Percentiles rank a stretch among this genome's conserved stretches.
Evolutionary conservation across 1,140 invertebrate species (phyloP).

Genomic region (Philaenus spumarius): DNA sequence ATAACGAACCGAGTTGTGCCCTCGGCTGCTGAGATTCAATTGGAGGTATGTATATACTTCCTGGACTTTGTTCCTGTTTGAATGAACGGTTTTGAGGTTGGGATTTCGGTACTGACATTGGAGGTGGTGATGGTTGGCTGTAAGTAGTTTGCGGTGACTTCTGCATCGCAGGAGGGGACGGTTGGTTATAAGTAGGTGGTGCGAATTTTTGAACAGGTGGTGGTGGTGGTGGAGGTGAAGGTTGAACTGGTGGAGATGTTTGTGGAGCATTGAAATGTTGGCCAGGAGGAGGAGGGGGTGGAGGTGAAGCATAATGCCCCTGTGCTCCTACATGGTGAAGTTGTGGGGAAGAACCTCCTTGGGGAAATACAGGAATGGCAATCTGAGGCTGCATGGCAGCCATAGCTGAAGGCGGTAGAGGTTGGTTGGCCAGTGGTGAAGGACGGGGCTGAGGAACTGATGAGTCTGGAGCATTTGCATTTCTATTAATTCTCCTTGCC

Average conservation of each 20-base stretch:
- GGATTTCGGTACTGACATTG: constrained; percentile 2
- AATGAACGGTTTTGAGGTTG: constrained; percentile 17
- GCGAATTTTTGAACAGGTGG: constrained; percentile 20
- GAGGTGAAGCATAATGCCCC: constrained; percentile 30
- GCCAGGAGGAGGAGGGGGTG: constrained; percentile 39
- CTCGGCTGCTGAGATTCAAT: constrained; percentile 20
- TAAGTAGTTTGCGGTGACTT: constrained; percentile 1
- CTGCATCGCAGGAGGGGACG: constrained; percentile 17
- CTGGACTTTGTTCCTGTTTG: constrained; percentile 14
- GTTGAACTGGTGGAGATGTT: constrained; percentile 25
- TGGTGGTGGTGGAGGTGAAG: constrained; percentile 32
- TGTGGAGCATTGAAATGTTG: too few relatives aligned
- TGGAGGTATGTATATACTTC: constrained; percentile 30
- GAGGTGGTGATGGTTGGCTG: constrained; percentile 8
- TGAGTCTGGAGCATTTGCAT: constrained; percentile 54
- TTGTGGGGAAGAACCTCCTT: constrained; percentile 32
- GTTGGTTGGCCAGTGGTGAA: constrained; percentile 34
- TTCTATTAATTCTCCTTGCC: constrained; percentile 66
- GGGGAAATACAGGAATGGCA: constrained; percentile 60
- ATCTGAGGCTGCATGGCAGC: constrained; percentile 56
- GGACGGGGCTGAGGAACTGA: constrained; percentile 40
- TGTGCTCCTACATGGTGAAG: not conserved
- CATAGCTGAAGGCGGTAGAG: constrained; percentile 43
- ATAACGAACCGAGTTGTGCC: constrained; percentile 23
- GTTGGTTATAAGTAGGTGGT: constrained; percentile 15